These are phyloP conservation scores for Condylostylus longicornis DNA, from an alignment of 1,140 invertebrate species.

Conservation along the genomic window DNA sequence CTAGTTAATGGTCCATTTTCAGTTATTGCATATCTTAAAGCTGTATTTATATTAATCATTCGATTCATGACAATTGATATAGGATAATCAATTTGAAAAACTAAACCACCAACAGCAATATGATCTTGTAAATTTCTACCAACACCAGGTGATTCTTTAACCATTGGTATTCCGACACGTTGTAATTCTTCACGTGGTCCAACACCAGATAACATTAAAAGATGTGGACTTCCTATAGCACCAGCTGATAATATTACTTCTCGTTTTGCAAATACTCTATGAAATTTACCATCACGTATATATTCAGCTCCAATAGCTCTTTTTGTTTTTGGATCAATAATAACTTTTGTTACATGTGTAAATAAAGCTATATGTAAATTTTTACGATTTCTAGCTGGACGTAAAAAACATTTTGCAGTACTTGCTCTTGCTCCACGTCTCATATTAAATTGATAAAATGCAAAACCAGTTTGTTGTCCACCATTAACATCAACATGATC, in stretches of 20 bases:
- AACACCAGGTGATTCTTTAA: slow-evolving; percentile 57
- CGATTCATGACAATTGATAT: slow-evolving; percentile 59
- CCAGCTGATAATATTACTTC: slow-evolving; percentile 70
- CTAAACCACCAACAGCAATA: slow-evolving; percentile 61
- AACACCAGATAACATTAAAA: slow-evolving; percentile 74
- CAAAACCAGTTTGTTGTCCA: slow-evolving; percentile 64
- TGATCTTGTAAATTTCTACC: slow-evolving; percentile 75
- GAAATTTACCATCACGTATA: slow-evolving; percentile 45
- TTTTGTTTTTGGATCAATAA: slow-evolving; percentile 54
- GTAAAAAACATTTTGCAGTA: slow-evolving; percentile 62
- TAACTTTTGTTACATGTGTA: slow-evolving; percentile 57
- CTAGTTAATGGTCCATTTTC: slow-evolving; percentile 70
- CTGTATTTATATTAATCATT: slow-evolving; percentile 60
- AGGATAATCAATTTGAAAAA: slow-evolving; percentile 65
- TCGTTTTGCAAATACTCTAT: slow-evolving; percentile 50
- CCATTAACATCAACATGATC: slow-evolving; percentile 64
- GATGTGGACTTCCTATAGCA: slow-evolving; percentile 58
- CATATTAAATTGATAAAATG: slow-evolving; percentile 69
- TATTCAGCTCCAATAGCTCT: slow-evolving; percentile 65
- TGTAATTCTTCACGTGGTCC: slow-evolving; percentile 56
- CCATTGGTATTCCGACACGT: slow-evolving; percentile 46
- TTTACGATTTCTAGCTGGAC: slow-evolving; percentile 51
- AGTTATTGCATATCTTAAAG: slow-evolving; percentile 55
- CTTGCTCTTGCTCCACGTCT: slow-evolving; percentile 59
- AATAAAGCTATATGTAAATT: slow-evolving; percentile 63